phyloP scores from a whole-genome alignment of 2,888 invertebrate genomes.

The Onthophagus sagittarius region DNA sequence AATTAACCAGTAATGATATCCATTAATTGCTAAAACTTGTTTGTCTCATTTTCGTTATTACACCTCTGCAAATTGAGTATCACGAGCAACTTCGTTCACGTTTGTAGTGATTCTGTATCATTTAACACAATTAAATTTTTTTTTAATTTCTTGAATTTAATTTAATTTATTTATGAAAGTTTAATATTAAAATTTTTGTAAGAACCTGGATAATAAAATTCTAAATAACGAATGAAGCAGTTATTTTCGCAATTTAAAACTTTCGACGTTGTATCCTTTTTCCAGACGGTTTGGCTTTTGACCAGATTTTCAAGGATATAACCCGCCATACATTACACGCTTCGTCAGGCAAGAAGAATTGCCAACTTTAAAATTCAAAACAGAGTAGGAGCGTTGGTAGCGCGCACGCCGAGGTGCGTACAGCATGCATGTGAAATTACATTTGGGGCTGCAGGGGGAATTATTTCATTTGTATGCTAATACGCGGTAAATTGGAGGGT shows the following conservation, averaged over 20 bases:
- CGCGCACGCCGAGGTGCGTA: not conserved
- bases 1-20: no score
- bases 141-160: no score
- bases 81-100: no score
- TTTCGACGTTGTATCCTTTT: not conserved
- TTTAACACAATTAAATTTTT: no score
- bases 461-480: constrained; percentile 18
- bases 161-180: no score
- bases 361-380: constrained; percentile 11
- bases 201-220: no score
- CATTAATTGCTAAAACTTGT: no score
- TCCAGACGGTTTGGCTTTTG: not conserved
- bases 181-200: no score
- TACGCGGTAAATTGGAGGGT: constrained; percentile 11
- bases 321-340: not conserved
- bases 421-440: constrained; percentile 12
- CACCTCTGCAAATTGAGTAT: no score
- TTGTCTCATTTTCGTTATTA: no score
- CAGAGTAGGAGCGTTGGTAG: not conserved
- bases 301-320: not conserved
- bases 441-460: constrained; percentile 13
- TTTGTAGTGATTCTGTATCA: no score
- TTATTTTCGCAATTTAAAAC: not conserved
- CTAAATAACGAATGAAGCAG: not conserved
- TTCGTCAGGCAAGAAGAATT: constrained; percentile 1